Percentiles rank a stretch among this genome's conserved stretches.
Conservation (phyloP, 2,113 vertebrate species). For the Rhagologus leucostigma region DNA sequence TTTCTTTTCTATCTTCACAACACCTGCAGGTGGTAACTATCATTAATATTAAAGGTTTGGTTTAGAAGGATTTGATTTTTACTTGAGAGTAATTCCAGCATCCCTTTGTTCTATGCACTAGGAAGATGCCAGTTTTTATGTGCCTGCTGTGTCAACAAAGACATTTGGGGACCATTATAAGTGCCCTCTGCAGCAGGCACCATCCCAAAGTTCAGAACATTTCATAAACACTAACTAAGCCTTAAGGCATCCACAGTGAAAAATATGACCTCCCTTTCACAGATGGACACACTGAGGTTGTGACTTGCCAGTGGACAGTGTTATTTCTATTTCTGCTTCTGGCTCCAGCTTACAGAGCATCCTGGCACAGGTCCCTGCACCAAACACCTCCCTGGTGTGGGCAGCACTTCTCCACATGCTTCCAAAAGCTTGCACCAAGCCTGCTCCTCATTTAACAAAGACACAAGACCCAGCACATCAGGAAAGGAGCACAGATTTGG, state of each 20-base stretch:
- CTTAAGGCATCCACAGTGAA: background rate
- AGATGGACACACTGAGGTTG: background rate
- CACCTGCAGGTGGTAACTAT: background rate
- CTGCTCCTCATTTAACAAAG: background rate
- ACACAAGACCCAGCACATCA: fast-evolving
- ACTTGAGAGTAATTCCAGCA: background rate
- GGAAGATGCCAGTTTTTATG: background rate
- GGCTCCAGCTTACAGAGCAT: background rate
- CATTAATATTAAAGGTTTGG: background rate
- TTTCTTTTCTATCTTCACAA: background rate
- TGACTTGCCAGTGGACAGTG: background rate
- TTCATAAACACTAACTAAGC: background rate
- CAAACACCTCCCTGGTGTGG: background rate
- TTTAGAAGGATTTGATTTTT: background rate
- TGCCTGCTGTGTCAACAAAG: background rate
- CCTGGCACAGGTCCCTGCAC: background rate
- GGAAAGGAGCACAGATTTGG: background rate
- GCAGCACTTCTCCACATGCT: background rate
- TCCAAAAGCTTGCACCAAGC: background rate
- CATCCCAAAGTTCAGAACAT: background rate
- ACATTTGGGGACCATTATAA: background rate
- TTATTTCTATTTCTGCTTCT: background rate
- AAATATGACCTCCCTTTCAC: background rate
- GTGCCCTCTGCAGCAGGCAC: background rate
- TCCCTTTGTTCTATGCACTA: background rate